Base-by-base conservation (phyloP, 2,888 invertebrate species). In the Nebria brevicollis region DNA sequence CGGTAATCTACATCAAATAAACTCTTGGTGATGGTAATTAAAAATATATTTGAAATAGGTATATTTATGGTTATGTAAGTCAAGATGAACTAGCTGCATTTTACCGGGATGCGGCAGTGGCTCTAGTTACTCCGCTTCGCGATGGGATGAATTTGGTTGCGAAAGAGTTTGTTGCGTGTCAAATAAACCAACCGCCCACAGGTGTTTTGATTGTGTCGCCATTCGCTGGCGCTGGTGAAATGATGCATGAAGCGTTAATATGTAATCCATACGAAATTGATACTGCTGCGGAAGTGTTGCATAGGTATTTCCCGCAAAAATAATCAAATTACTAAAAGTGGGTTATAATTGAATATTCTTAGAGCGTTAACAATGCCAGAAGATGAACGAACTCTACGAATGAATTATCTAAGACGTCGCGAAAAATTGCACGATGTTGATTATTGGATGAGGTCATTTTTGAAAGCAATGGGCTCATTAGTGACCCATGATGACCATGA, bases 71-170 rank as follows among this genome's bases (percentile, higher is more conserved):
- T 10, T 96, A 95, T 87, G 94, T 97, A 1, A 94, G 94, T 76
- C 97, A 97, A 89, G 94, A 95, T 77, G 96, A 96, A 86, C 88
- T 97, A 72, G 96, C 97, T 0, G 95, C 96, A 0, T 94, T 96
- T 87, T 97, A 97, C 88, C 91, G 96, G 25, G 97, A 97, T 85
- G 93, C 97, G 0, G 94, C 96, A 0, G 96, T 97, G 0, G 96
- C 96, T 54, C 89, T 97, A 66, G 96, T 97, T 0, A 97, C 97
- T 0, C 97, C 97, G 0, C 88, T 97, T 2, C 91, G 97, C 77
- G 97, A 97, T 86, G 96, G 96, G 76, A 97, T 97, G 97, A 97
- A 97, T 89, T 91, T 97, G 77, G 97, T 97, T 0, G 97, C 97
- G 7, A 97, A 97, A 87, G 97, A 97, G 88, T 97, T 96, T 87